phyloP scores from a whole-genome alignment of 2,888 invertebrate genomes.

The Dolichopus griseipennis region DNA sequence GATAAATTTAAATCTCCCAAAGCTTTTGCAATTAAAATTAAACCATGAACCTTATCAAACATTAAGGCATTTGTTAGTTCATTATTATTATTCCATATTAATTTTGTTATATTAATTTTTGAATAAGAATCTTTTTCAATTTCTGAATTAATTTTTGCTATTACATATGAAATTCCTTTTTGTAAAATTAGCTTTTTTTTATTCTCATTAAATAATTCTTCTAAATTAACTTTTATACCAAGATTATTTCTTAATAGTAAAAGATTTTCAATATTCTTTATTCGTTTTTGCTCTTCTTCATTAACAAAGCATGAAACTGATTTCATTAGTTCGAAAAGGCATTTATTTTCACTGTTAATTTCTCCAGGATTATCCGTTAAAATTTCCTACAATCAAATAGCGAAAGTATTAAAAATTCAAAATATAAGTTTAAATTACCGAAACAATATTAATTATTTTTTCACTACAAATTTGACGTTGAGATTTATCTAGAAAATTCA shows the following conservation, averaged over 20 bases:
- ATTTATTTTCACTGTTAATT: conserved; percentile 21
- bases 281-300: conserved; percentile 25
- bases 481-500: conserved; percentile 29
- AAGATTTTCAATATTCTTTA: conserved; percentile 30
- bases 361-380: conserved; percentile 22
- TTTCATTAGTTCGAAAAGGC: conserved; percentile 35
- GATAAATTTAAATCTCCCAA: conserved; percentile 34
- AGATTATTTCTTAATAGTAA: conserved; percentile 31
- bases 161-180: conserved; percentile 30
- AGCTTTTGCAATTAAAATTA: conserved; percentile 31
- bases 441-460: conserved; percentile 31
- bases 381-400: conserved; percentile 24
- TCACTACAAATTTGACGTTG: conserved; percentile 27
- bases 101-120: conserved; percentile 27
- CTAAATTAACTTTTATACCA: conserved; percentile 25
- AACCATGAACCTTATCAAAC: conserved; percentile 31
- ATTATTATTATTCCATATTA: conserved; percentile 31
- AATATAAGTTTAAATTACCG: conserved; percentile 21
- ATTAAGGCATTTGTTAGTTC: conserved; percentile 31
- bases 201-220: conserved; percentile 25
- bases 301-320: conserved; percentile 28
- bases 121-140: conserved; percentile 26
- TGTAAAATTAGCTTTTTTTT: conserved; percentile 28
- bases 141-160: conserved; percentile 18
- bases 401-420: conserved; percentile 1